phyloP scores from a whole-genome alignment of 2,888 invertebrate genomes.

The Tridacna gigas region DNA sequence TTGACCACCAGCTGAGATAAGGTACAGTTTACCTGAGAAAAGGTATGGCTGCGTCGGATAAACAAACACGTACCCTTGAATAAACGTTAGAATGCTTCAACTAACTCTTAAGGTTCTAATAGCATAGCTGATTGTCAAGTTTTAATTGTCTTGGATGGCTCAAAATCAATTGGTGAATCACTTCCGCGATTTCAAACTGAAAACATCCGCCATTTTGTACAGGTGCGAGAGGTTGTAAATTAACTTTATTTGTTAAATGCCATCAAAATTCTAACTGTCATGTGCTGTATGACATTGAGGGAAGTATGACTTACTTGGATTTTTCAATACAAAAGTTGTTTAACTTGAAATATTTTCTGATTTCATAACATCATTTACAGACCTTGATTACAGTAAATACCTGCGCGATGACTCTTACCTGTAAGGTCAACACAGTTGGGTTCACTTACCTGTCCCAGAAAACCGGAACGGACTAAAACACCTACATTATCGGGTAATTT shows the following conservation, averaged over 20 bases:
- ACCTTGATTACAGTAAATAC: conserved; percentile 52
- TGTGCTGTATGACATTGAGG: neutral
- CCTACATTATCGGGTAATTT: too few species aligned
- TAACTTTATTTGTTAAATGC: neutral
- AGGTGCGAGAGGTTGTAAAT: neutral
- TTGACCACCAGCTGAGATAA: too few species aligned
- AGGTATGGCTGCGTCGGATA: too few species aligned
- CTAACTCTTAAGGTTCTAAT: too few species aligned
- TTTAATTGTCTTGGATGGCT: neutral
- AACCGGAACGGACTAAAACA: conserved; percentile 9
- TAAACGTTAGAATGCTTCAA: too few species aligned
- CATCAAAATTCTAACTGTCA: neutral
- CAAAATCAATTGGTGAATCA: conserved; percentile 5
- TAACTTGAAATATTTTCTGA: neutral
- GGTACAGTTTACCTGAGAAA: too few species aligned
- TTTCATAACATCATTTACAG: conserved; percentile 12
- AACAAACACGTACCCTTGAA: too few species aligned
- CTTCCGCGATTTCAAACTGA: conserved; percentile 51
- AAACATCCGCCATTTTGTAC: conserved; percentile 52
- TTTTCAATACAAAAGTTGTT: too few species aligned
- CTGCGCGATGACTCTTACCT: conserved; percentile 62
- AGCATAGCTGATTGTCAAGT: too few species aligned
- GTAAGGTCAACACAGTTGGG: conserved; percentile 11
- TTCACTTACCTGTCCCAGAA: neutral
- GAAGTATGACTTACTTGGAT: too few species aligned